phyloP scores from a whole-genome alignment of 2,113 vertebrate genomes.

The Periophthalmodon schlosseri region DNA sequence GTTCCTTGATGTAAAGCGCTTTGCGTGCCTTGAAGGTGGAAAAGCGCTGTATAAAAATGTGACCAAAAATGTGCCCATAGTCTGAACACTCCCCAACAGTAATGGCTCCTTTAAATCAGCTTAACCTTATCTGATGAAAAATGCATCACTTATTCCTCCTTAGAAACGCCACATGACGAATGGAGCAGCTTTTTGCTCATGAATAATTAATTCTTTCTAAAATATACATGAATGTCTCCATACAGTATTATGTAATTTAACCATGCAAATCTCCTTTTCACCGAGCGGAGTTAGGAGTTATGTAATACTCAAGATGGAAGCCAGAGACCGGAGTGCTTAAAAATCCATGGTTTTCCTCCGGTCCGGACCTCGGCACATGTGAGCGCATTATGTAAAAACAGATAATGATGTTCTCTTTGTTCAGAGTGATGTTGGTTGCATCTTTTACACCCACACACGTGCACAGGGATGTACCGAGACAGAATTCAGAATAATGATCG shows the following conservation, averaged over 20 bases:
- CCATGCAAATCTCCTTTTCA: conserved; percentile 30
- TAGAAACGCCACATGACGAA: conserved; percentile 5
- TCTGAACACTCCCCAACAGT: not conserved
- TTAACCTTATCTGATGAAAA: not conserved
- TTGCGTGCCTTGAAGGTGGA: too few relatives aligned
- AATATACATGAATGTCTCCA: conserved; percentile 66
- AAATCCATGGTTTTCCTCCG: conserved; percentile 16
- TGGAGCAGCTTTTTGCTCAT: conserved; percentile 15
- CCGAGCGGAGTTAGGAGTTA: conserved; percentile 29
- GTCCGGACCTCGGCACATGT: conserved; percentile 41
- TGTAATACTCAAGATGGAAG: conserved; percentile 41
- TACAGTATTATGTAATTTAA: conserved; percentile 51
- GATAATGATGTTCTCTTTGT: conserved; percentile 33
- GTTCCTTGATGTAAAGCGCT: too few relatives aligned
- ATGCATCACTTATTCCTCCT: not conserved
- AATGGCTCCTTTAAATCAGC: not conserved
- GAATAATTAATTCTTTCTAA: conserved; percentile 60
- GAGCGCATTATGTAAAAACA: conserved; percentile 42
- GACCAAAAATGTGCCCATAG: not conserved
- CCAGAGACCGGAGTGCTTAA: conserved; percentile 31
- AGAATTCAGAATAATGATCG: not conserved
- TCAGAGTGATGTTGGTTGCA: conserved; percentile 23
- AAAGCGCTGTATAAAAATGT: too few relatives aligned
- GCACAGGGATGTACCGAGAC: not conserved
- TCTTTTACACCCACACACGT: conserved; percentile 12